Evolutionary conservation across 23 tunicate species (phyloP), one percentile per base, ranked within the genome.

Genomic region (Styela plicata): DNA sequence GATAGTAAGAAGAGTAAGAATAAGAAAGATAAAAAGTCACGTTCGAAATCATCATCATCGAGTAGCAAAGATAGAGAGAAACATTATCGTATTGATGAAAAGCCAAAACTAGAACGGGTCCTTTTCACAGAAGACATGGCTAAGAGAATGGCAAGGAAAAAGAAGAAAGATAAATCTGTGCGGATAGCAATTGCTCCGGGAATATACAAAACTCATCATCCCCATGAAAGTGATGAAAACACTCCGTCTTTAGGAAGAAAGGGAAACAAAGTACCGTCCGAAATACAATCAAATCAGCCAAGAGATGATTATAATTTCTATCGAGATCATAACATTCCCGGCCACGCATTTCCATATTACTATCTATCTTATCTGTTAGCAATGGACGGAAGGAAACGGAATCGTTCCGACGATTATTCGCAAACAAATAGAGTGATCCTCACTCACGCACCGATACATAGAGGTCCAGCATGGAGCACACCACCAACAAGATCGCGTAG

Each of bases 271-370:
- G 17, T 13, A 20, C 31, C 21, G 17, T 37, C 69, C 27, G 64
- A 28, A 17, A 18, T 22, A 20, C 67, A 53, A 21, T 23, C 78
- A 73, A 32, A 2, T 23, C 37, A 73, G 19, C 65, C 64, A 1
- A 70, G 81, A 25, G 64, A 76, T 44, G 67, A 76, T 44, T 52
- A 76, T 26, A 53, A 53, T 29, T 76, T 76, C 2, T 76, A 76
- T 24, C 23, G 30, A 36, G 64, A 76, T 24, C 64, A 26, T 21
- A 76, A 76, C 26, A 53, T 76, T 20, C 81, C 81, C 17, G 81
- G 81, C 10, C 81, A 76, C 65, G 81, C 81, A 18, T 76, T 76
- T 44, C 81, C 81, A 10, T 44, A 76, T 20, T 76, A 76, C 31
- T 76, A 76, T 57, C 81, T 76, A 29, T 52, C 81, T n/a, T 44